Evolutionary conservation across 1,140 invertebrate genomes (phyloP).

Genomic region (Zaprionus vittiger): DNA sequence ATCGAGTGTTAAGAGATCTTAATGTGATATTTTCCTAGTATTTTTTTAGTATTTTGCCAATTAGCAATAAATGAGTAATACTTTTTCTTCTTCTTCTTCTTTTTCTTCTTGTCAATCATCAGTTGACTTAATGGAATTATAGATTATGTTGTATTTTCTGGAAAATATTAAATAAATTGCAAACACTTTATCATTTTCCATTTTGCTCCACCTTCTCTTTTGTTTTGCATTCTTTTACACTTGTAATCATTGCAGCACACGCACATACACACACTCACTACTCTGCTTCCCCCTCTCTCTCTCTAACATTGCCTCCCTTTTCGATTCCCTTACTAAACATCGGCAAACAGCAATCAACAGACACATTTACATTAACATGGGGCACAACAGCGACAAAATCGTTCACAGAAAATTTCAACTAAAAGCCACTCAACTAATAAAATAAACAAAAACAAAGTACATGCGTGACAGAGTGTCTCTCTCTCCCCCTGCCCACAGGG

Average conservation of each 20-base stretch:
- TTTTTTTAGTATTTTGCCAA: background rate
- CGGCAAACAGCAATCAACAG: slow-evolving; percentile 54
- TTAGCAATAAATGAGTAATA: background rate
- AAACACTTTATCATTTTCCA: background rate
- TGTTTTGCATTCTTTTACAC: too few relatives aligned
- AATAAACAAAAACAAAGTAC: slow-evolving; percentile 65
- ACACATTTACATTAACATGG: slow-evolving; percentile 42
- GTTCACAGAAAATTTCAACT: slow-evolving; percentile 52
- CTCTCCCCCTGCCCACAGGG: slow-evolving; percentile 9
- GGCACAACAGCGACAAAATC: slow-evolving; percentile 33
- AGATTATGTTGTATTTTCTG: too few relatives aligned
- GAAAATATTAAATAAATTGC: background rate
- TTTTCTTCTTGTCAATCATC: background rate
- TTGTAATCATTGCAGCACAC: background rate
- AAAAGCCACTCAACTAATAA: slow-evolving; percentile 67
- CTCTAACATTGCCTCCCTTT: background rate
- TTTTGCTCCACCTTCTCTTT: background rate
- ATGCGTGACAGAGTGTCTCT: slow-evolving; percentile 32
- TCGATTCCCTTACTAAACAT: background rate
- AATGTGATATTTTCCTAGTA: slow-evolving; percentile 9
- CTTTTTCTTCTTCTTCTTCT: background rate
- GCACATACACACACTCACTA: background rate
- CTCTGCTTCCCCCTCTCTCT: background rate
- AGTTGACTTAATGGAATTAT: too few relatives aligned
- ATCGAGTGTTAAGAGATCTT: slow-evolving; percentile 54